A percentile compares a stretch with the other conserved stretches of the same genome.
Conservation (phyloP, 1,140 invertebrate genomes). For the Meloidogyne chitwoodi region DNA sequence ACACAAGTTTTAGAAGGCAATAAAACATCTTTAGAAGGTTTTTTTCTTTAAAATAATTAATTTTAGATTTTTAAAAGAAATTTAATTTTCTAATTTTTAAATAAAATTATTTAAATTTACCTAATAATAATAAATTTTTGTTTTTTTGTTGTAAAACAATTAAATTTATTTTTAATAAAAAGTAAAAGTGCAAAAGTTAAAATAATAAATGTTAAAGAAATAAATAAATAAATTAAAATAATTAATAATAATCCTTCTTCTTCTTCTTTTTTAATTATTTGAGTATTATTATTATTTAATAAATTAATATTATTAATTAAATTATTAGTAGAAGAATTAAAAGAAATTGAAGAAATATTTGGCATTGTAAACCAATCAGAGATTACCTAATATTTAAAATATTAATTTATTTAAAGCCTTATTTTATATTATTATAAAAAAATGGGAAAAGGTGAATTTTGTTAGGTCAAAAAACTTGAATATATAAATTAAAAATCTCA, state of each 20-base stretch:
- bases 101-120: not conserved
- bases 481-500: no score
- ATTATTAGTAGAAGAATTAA: not conserved
- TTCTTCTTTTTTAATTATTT: not conserved
- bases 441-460: no score
- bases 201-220: not conserved
- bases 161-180: not conserved
- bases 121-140: not conserved
- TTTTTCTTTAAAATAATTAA: not conserved
- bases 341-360: not conserved
- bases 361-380: conserved; percentile 3
- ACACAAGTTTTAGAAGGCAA: no score
- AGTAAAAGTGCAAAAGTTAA: not conserved
- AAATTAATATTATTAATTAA: not conserved
- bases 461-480: no score
- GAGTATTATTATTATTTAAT: not conserved
- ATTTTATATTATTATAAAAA: no score
- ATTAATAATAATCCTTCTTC: not conserved
- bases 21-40: not conserved
- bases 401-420: not conserved
- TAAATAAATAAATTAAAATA: not conserved
- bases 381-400: not conserved
- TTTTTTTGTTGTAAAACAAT: not conserved
- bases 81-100: no score
- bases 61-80: no score